Percentiles rank a stretch among this genome's conserved stretches.
phyloP scores from a whole-genome alignment of 2,888 invertebrate species.

The Conops quadrifasciatus region DNA sequence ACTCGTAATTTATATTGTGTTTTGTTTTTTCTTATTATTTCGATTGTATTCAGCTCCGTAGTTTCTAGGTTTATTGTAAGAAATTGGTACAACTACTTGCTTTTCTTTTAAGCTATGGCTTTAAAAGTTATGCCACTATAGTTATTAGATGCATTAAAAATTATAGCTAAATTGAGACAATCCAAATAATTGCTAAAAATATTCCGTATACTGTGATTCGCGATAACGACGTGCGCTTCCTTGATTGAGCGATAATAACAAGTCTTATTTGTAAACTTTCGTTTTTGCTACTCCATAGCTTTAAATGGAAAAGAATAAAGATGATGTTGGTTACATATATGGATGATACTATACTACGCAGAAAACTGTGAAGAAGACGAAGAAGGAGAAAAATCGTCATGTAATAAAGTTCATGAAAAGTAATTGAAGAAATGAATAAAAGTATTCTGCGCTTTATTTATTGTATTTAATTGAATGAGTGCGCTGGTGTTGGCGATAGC shows the following conservation, averaged over 20 bases:
- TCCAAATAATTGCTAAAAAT: constrained; percentile 12
- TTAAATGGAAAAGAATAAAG: too few species aligned
- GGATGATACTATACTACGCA: too few species aligned
- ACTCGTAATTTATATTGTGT: too few species aligned
- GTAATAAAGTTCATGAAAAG: constrained; percentile 34
- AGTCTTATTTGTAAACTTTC: not conserved
- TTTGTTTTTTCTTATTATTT: constrained; percentile 4
- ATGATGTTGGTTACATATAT: too few species aligned
- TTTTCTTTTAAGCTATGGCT: not conserved
- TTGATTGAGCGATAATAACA: not conserved
- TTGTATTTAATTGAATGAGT: constrained; percentile 25
- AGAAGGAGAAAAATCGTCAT: not conserved
- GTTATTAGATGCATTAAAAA: not conserved
- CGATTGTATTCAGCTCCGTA: too few species aligned
- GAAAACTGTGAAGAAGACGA: too few species aligned
- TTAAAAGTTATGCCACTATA: not conserved
- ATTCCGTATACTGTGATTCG: constrained; percentile 1
- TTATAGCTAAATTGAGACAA: not conserved
- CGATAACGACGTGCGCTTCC: not conserved
- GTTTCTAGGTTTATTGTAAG: not conserved
- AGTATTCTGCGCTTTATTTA: not conserved
- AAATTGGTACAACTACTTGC: not conserved
- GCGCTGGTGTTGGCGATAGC: not conserved
- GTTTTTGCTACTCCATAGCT: too few species aligned
- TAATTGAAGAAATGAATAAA: constrained; percentile 28